Base-by-base conservation (phyloP, 2,888 invertebrate genomes). In the Nowickia ferox region DNA sequence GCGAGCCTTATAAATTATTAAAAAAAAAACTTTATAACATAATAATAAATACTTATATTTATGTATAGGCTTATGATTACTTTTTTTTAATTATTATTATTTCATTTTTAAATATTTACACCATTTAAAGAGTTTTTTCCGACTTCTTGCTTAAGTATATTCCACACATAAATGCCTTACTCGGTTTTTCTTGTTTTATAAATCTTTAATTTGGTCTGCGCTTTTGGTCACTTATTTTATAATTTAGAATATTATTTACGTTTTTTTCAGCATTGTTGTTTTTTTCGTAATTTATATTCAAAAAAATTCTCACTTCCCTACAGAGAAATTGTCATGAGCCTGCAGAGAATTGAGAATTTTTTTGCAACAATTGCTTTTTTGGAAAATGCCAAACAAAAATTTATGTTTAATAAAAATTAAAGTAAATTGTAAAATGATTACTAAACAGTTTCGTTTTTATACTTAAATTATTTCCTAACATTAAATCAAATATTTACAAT, bases 221-320 rank as follows among this genome's bases (percentile, higher is more conserved):
- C 38, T 40, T 63, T 75, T 75, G 65, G 30, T 79, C 75, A 79
- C 85, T 86, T 86, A 86, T 83, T 86, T 85, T 86, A 83, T 86
- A 86, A 86, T 86, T 86, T 86, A 86, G 85, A 86, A 86, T 86
- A 86, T 86, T 86, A 83, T 76, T 86, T 86, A 86, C 85, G 85
- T 86, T 82, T 86, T 51, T 72, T 76, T 4, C 2, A 83, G 85
- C 85, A 57, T 74, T 78, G 79, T 72, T 84, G 84, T 59, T 42
- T 65, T 44, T 15, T 51, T 55, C 15, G 17, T 51, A 51, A 17
- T n/a, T 48, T 40, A 11, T 59, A 59, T 69, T 71, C 42, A 72
- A 68, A 78, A 71, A 72, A 84, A 77, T 72, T 80, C 63, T 72
- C n/a, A 63, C 74, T 77, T 75, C 19, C 42, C n/a, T 6, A 30